Evolutionary conservation across 2,797 vertebrate genomes (phyloP).

Genomic region (Momotus momota): DNA sequence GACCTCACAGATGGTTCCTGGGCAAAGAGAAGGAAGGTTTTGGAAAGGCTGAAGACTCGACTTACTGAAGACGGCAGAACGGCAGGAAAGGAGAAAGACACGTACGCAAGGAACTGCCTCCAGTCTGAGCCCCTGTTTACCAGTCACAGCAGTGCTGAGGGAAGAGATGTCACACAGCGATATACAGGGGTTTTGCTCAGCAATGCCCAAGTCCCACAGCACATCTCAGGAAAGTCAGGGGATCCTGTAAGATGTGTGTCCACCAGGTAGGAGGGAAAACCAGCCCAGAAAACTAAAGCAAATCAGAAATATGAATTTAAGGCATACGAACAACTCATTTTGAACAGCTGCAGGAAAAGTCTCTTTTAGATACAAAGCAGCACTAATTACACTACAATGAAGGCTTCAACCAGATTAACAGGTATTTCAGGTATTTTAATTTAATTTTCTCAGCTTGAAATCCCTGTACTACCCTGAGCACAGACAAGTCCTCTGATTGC

Average conservation of each 20-base stretch:
- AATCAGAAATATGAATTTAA: background rate
- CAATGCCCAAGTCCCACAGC: background rate
- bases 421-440: background rate
- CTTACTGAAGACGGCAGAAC: background rate
- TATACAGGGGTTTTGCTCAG: background rate
- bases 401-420: background rate
- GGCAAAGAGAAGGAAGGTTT: background rate
- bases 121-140: background rate
- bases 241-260: background rate
- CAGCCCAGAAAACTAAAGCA: background rate
- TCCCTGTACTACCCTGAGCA: background rate
- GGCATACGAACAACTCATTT: fast-evolving
- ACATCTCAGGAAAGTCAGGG: fast-evolving
- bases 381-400: background rate
- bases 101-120: background rate
- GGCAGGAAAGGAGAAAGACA: background rate
- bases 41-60: background rate
- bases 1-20: background rate
- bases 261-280: background rate
- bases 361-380: background rate
- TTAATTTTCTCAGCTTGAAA: background rate
- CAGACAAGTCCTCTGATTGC: background rate
- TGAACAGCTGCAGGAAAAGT: background rate
- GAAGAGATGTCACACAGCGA: background rate
- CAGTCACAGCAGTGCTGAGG: background rate